Percentiles rank a stretch among this genome's conserved stretches.
Evolutionary conservation across 2,888 invertebrate genomes (phyloP).

Genomic region (Heliothis peltigera): DNA sequence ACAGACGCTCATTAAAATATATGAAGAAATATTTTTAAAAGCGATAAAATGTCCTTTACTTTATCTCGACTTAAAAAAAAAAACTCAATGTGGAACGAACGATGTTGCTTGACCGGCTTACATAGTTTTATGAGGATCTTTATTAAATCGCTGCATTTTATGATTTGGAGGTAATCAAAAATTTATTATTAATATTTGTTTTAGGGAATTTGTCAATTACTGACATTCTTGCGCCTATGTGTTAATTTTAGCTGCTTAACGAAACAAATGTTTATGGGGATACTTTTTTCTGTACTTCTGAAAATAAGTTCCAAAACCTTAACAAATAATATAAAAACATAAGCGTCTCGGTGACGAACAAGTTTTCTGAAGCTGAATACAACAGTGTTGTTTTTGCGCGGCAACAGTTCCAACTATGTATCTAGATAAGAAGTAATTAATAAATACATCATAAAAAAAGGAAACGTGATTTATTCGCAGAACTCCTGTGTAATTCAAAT

Average conservation of each 20-base stretch:
- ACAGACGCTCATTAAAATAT: conserved; percentile 33
- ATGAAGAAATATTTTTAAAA: conserved; percentile 31
- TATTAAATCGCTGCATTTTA: conserved; percentile 10
- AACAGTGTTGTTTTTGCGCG: conserved; percentile 14
- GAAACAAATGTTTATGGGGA: too few relatives aligned
- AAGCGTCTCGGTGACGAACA: not conserved
- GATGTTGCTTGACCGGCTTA: conserved; percentile 31
- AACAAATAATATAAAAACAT: too few relatives aligned
- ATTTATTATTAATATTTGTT: not conserved
- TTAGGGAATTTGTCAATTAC: too few relatives aligned
- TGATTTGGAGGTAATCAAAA: not conserved
- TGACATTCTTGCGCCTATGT: too few relatives aligned
- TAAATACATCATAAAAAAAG: conserved; percentile 38
- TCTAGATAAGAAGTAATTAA: conserved; percentile 6
- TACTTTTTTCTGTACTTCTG: too few relatives aligned
- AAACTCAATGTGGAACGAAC: conserved; percentile 20
- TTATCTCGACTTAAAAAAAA: conserved; percentile 25
- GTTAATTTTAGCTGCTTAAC: too few relatives aligned
- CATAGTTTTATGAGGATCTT: conserved; percentile 1
- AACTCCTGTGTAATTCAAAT: conserved; percentile 36
- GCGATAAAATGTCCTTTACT: conserved; percentile 31
- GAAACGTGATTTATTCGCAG: conserved; percentile 42
- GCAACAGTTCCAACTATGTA: conserved; percentile 1
- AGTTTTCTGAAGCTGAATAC: conserved; percentile 9
- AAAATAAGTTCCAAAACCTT: too few relatives aligned